Conservation (phyloP, 2,797 vertebrate species). For the Acridotheres tristis region DNA sequence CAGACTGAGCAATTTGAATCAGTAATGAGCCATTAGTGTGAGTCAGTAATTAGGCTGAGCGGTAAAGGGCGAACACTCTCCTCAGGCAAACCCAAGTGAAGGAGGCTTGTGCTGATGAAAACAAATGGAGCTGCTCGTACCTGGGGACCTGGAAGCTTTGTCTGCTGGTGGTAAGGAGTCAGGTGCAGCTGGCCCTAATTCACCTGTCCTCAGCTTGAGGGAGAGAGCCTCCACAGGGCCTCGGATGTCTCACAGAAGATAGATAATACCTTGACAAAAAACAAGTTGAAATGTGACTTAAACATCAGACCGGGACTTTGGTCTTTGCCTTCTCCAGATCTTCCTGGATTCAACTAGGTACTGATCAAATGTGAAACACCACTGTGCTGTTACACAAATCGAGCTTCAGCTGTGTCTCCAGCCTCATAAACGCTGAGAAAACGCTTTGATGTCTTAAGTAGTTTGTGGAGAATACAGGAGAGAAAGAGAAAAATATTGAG, state of each 20-base stretch:
- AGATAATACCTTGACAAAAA: background rate
- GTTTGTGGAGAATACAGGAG: background rate
- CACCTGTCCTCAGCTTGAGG: background rate
- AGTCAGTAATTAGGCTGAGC: constrained; percentile 34
- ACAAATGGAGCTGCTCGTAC: background rate
- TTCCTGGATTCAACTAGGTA: background rate
- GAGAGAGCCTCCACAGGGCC: background rate
- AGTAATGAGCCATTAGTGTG: constrained; percentile 28
- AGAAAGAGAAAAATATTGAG: background rate
- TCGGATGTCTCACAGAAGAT: background rate
- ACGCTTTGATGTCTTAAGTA: background rate
- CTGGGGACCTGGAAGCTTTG: background rate
- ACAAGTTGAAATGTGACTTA: background rate
- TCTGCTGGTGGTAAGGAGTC: constrained; percentile 3
- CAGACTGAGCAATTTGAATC: constrained; percentile 26
- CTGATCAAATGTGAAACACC: background rate
- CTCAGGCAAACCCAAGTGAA: background rate
- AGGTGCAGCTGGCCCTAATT: constrained; percentile 20
- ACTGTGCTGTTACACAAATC: background rate
- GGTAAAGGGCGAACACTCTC: background rate
- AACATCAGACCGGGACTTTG: background rate
- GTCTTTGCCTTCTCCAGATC: background rate
- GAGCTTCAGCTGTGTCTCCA: background rate
- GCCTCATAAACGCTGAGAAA: background rate
- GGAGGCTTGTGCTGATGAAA: constrained; percentile 7